Evolutionary conservation across 2,797 vertebrate genomes (phyloP).

Genomic region (Darevskia nairensis): DNA sequence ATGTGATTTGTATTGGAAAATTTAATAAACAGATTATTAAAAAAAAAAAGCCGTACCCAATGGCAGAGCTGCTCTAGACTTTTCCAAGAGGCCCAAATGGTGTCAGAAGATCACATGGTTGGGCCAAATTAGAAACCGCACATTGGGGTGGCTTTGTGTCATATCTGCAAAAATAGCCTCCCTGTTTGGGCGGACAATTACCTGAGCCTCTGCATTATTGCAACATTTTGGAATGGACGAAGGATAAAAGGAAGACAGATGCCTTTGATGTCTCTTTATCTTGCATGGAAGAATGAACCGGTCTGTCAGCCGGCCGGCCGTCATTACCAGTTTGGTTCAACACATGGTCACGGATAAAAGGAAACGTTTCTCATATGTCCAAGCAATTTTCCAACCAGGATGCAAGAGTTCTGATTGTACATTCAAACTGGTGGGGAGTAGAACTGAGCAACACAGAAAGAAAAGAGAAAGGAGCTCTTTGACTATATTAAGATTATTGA

Average conservation of each 20-base stretch:
- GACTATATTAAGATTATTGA: no score
- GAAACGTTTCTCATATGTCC: background rate
- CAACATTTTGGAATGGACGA: conserved; percentile 2
- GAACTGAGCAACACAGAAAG: background rate
- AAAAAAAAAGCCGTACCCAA: no score
- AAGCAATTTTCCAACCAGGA: background rate
- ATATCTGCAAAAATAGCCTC: conserved; percentile 8
- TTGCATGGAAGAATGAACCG: conserved; percentile 1
- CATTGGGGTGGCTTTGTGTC: background rate
- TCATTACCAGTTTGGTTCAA: background rate
- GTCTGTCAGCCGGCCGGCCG: background rate
- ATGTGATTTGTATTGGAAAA: no score
- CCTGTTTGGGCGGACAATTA: conserved; percentile 7
- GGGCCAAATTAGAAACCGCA: background rate
- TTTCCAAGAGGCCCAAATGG: background rate
- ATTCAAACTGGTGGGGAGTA: background rate
- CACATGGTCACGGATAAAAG: background rate
- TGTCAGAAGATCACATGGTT: background rate
- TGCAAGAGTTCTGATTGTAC: background rate
- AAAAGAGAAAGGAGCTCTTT: background rate
- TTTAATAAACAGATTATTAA: no score
- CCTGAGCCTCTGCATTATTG: background rate
- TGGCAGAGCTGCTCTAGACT: background rate
- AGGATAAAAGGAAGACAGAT: conserved; percentile 15
- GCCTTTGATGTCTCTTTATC: background rate